Conservation (phyloP, 92 coral and sea anemone genomes). For the Porites lobata region DNA sequence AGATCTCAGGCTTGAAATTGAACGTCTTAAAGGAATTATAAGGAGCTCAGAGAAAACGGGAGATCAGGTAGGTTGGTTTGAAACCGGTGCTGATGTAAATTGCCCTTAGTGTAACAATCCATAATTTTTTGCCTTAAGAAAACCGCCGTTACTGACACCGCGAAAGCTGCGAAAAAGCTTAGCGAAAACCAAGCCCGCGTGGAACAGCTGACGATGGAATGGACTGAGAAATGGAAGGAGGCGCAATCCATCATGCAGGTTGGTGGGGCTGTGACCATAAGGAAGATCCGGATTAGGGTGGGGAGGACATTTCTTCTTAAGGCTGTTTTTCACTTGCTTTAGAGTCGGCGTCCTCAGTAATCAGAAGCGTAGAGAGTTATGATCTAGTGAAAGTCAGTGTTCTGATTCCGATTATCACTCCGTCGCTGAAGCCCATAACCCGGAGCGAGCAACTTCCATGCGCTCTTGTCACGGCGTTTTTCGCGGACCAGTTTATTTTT, state of each 20-base stretch:
- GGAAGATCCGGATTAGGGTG: background rate
- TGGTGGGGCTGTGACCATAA: background rate
- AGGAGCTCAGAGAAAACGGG: background rate
- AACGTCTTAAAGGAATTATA: constrained; percentile 77
- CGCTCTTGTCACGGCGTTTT: too few relatives aligned
- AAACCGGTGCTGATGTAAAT: background rate
- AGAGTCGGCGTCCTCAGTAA: too few relatives aligned
- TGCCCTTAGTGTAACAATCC: background rate
- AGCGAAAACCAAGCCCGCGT: constrained; percentile 92
- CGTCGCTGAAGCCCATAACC: too few relatives aligned
- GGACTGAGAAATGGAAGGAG: constrained; percentile 99
- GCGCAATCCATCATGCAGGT: constrained; percentile 96
- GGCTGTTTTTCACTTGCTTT: too few relatives aligned
- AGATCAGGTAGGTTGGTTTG: constrained; percentile 8
- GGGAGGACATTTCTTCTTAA: background rate
- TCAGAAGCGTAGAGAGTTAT: too few relatives aligned
- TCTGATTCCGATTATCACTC: too few relatives aligned
- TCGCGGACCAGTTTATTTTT: too few relatives aligned
- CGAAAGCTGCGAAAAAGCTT: constrained; percentile 80
- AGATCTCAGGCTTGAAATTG: constrained; percentile 86
- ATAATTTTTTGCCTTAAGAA: constrained; percentile 8
- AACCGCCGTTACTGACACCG: constrained; percentile 58
- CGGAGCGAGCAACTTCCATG: too few relatives aligned
- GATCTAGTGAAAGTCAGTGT: too few relatives aligned
- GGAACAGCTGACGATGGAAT: constrained; percentile 92